These are phyloP conservation scores for Mesorhabditis sp. DNA, from an alignment of 2,888 invertebrate genomes.

Conservation along the genomic window DNA sequence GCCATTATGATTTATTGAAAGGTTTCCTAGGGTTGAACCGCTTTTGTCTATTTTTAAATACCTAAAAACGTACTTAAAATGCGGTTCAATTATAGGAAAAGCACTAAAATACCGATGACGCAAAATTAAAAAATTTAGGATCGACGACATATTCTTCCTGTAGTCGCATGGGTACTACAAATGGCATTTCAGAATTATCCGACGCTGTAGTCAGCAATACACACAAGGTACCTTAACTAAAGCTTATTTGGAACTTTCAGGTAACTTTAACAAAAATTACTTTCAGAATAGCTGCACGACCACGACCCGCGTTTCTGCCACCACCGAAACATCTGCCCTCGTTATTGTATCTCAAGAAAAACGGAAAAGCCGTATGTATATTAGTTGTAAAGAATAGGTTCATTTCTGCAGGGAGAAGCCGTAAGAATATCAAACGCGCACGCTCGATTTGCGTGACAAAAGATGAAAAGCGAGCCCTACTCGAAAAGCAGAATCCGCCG, in stretches of 20 bases:
- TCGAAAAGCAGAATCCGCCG: neutral
- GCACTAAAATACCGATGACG: too few relatives aligned
- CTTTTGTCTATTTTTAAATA: too few relatives aligned
- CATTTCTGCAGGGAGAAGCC: neutral
- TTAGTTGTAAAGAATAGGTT: neutral
- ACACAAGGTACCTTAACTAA: neutral
- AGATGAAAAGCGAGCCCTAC: neutral
- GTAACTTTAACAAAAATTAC: neutral
- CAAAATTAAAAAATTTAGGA: neutral
- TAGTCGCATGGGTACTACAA: conserved; percentile 3
- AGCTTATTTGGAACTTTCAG: neutral
- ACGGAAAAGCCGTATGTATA: neutral
- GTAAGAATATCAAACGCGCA: neutral
- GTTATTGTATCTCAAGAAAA: neutral
- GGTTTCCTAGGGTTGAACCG: too few relatives aligned
- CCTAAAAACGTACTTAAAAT: too few relatives aligned
- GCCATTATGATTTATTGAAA: too few relatives aligned
- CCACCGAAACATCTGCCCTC: neutral
- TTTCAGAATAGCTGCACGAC: neutral
- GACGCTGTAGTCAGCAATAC: too few relatives aligned
- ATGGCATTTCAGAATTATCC: too few relatives aligned
- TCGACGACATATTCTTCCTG: neutral
- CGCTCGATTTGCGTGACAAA: neutral
- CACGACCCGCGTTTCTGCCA: neutral
- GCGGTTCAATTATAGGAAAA: too few relatives aligned